Base-by-base conservation (phyloP, 2,888 invertebrate genomes). In the Incurvaria masculella region DNA sequence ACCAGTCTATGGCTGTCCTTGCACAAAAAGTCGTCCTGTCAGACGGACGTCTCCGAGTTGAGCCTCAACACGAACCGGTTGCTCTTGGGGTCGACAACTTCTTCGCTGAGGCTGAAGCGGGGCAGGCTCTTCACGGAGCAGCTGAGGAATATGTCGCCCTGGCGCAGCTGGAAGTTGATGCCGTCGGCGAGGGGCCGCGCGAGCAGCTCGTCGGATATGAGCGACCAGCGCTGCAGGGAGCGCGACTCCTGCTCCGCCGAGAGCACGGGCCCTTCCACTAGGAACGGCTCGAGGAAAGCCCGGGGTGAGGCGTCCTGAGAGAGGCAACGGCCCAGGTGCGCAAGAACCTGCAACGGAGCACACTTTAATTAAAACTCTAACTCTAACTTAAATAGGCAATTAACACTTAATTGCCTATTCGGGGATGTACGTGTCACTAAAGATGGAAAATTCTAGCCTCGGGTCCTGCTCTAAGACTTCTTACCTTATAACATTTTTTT, bases 41-140 rank as follows among this genome's bases (percentile, higher is more conserved):
- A 97, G 71, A 97, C 97, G 1, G 96, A 96, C 42, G 97, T 97
- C 69, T 98, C 97, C 0, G 97, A 97, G 65, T 96, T 97, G 42
- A 97, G 79, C 64, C 95, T 83, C 54, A 97, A 79, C 46, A 97
- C 89, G 82, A 97, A 98, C 66, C 95, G 91, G 72, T 97, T 96
- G 60, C 90, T 91, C 69, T 96, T 95, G 0, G 96, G 95, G 76
- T 97, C 95, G 16, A 97, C 91, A 1, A 97, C 91, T 68, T 98
- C 96, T 66, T 99, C 99, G 0, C 92, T 91, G 39, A 99, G 81
- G 69, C 92, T 94, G 65, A 97, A 94, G 72, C 96, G 94, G 1
- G 99, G 98, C 59, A 99, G 72, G 58, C 86, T 84, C 57, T 89
- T 84, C 47, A 97, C 85, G 14, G 88, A 85, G 63, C 97, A 95